Evolutionary conservation across 2,888 invertebrate species (phyloP).

Genomic region (Caenorhabditis panamensis): DNA sequence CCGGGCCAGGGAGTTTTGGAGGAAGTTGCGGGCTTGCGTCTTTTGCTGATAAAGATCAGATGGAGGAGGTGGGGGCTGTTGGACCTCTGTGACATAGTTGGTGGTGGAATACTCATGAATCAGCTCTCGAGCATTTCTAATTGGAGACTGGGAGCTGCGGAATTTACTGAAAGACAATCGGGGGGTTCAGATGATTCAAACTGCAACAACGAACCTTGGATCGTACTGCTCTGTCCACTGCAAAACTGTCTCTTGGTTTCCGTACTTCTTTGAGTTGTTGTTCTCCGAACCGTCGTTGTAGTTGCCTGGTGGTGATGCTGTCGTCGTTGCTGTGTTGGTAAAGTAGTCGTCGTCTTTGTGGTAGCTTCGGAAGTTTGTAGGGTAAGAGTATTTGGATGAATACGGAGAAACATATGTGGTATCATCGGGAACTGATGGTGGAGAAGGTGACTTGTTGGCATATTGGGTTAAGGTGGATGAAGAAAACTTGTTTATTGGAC

Average conservation of each 20-base stretch:
- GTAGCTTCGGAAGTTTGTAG: conserved; percentile 61
- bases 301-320: conserved; percentile 9
- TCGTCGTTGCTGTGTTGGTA: conserved; percentile 39
- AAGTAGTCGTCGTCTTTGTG: conserved; percentile 64
- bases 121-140: conserved; percentile 63
- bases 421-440: conserved; percentile 34
- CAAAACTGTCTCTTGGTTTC: conserved; percentile 54
- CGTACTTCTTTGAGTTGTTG: conserved; percentile 53
- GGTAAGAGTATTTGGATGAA: conserved; percentile 59
- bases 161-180: conserved; percentile 29
- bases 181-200: neutral
- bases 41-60: conserved; percentile 30
- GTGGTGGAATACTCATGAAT: conserved; percentile 69
- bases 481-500: conserved; percentile 45
- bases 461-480: conserved; percentile 56
- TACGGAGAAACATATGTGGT: conserved; percentile 55
- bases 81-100: conserved; percentile 56
- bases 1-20: conserved; percentile 61
- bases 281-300: conserved; percentile 28
- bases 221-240: conserved; percentile 65
- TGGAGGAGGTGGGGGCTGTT: conserved; percentile 49
- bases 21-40: conserved; percentile 37
- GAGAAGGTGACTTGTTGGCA: conserved; percentile 45
- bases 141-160: conserved; percentile 44
- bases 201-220: conserved; percentile 32